Percentiles rank a stretch among this genome's conserved stretches.
phyloP scores from a whole-genome alignment of 2,113 vertebrate genomes.

The Balaenoptera acutorostrata region DNA sequence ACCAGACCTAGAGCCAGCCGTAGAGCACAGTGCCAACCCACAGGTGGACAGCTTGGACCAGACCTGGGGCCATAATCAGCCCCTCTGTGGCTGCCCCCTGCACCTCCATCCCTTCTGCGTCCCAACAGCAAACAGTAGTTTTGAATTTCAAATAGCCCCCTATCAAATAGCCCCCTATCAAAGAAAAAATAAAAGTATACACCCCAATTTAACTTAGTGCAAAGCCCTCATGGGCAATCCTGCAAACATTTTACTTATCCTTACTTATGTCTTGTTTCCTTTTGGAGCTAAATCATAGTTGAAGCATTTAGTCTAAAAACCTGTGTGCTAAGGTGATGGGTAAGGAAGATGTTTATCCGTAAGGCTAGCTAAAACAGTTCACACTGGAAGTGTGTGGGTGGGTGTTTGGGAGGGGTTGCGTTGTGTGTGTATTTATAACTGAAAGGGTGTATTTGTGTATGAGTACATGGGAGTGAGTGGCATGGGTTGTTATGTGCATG shows the following conservation, averaged over 20 bases:
- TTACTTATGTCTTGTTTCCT: background rate
- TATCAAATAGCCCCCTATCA: background rate
- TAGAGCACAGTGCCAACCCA: background rate
- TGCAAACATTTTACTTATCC: background rate
- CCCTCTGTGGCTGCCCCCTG: background rate
- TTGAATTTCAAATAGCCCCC: background rate
- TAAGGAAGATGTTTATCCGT: background rate
- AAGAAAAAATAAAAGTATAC: background rate
- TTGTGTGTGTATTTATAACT: background rate
- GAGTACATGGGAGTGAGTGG: too few species aligned
- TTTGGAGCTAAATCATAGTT: background rate
- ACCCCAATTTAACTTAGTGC: background rate
- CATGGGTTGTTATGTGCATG: background rate
- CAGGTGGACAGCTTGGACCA: background rate
- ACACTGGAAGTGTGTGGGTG: background rate
- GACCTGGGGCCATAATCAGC: background rate
- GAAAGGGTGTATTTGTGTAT: background rate
- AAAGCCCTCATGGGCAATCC: background rate
- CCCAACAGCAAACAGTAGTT: background rate
- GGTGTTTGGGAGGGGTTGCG: accelerated
- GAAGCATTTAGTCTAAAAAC: background rate
- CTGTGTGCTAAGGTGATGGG: background rate
- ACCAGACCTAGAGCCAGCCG: background rate
- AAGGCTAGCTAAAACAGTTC: background rate
- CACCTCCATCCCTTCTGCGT: background rate